These are phyloP conservation scores for Porites evermanni DNA, from an alignment of 92 coral and sea anemone species.

Conservation along the genomic window DNA sequence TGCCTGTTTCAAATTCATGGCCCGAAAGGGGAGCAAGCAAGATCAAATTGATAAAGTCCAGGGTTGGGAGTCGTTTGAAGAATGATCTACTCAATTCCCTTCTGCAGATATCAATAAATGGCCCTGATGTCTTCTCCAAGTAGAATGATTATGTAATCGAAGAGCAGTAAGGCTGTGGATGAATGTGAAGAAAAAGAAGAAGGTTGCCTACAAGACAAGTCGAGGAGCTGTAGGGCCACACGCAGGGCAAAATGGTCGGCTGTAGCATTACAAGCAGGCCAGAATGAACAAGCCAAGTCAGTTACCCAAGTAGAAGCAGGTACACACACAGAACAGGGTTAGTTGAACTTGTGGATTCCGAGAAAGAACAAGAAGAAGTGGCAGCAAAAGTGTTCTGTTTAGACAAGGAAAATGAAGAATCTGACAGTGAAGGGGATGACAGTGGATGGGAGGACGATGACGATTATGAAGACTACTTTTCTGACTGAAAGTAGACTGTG, in stretches of 20 bases:
- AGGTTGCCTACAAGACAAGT: constrained; percentile 51
- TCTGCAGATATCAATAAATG: constrained; percentile 38
- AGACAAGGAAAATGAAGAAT: constrained; percentile 42
- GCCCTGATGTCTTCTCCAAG: constrained; percentile 56
- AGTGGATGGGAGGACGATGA: constrained; percentile 51
- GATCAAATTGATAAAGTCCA: constrained; percentile 42
- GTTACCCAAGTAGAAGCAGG: constrained; percentile 40
- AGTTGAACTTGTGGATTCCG: constrained; percentile 18
- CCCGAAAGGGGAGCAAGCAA: constrained; percentile 59
- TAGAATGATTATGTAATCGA: constrained; percentile 41
- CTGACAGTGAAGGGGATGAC: constrained; percentile 48
- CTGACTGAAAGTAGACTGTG: too few species aligned
- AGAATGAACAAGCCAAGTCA: constrained; percentile 44
- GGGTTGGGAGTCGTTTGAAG: constrained; percentile 56
- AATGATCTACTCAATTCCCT: constrained; percentile 63
- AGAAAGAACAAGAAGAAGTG: constrained; percentile 47
- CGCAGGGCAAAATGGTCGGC: constrained; percentile 28
- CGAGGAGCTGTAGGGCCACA: too few species aligned
- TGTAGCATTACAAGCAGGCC: constrained; percentile 34
- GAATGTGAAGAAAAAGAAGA: constrained; percentile 45
- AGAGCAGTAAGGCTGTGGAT: constrained; percentile 25
- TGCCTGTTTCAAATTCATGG: constrained; percentile 60
- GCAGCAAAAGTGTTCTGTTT: constrained; percentile 60
- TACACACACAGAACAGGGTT: constrained; percentile 44
- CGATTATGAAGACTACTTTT: too few species aligned